These are phyloP conservation scores for Serilophus lunatus DNA, from an alignment of 2,113 vertebrate genomes.

Conservation along the genomic window DNA sequence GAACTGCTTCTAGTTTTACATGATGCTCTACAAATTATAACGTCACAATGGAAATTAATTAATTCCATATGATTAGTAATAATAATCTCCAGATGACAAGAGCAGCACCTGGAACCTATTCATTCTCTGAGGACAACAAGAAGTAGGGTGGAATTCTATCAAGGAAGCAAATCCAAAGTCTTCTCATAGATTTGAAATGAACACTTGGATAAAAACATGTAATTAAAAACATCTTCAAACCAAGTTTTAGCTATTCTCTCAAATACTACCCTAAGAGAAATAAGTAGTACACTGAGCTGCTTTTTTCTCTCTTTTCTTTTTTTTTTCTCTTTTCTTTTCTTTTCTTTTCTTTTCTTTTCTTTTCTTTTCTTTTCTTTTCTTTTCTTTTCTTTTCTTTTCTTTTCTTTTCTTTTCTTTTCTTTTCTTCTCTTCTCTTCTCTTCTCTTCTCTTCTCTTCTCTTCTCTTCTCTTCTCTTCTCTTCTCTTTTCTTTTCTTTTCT, in stretches of 20 bases:
- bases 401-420: too few species aligned
- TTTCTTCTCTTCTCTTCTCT: too few species aligned
- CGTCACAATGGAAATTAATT: neutral
- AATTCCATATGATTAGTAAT: neutral
- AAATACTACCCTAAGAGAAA: neutral
- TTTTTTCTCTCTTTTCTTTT: neutral
- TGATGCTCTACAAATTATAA: neutral
- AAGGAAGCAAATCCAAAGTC: neutral
- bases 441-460: too few species aligned
- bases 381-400: too few species aligned
- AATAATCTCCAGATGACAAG: neutral
- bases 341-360: too few species aligned
- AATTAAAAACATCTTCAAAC: neutral
- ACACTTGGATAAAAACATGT: neutral
- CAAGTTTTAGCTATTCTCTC: neutral
- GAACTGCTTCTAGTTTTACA: neutral
- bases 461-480: too few species aligned
- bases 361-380: too few species aligned
- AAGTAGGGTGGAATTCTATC: neutral
- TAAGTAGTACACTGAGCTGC: neutral
- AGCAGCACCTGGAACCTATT: neutral
- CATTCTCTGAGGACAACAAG: neutral
- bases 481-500: too few species aligned
- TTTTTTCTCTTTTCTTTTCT: neutral
- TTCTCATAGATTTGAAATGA: neutral